Evolutionary conservation across 2,113 vertebrate genomes (phyloP).

Genomic region (Grallaria varia): DNA sequence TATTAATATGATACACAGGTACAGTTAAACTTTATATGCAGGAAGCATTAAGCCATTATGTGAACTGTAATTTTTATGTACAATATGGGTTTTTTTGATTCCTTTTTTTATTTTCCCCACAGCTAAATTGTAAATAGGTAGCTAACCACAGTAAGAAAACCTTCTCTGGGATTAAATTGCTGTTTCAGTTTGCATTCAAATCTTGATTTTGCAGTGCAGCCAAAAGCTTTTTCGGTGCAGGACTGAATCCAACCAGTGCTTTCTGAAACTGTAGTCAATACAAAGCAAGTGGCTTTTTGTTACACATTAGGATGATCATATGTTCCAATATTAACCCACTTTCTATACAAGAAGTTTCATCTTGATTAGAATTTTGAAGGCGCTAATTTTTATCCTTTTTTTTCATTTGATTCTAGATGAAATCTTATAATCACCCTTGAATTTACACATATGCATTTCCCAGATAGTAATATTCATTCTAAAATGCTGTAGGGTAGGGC

Average conservation of each 20-base stretch:
- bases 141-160: background rate
- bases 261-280: background rate
- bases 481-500: background rate
- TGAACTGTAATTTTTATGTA: background rate
- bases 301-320: background rate
- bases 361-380: background rate
- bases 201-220: background rate
- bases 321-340: background rate
- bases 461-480: background rate
- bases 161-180: background rate
- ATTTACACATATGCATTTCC: background rate
- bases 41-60: background rate
- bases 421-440: background rate
- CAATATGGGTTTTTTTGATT: background rate
- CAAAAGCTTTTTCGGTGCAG: background rate
- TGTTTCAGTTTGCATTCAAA: conserved; percentile 13
- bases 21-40: background rate
- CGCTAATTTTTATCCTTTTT: background rate
- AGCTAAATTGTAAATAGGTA: background rate
- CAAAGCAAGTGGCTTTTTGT: background rate
- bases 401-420: background rate
- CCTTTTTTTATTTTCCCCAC: background rate
- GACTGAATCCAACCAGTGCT: background rate
- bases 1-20: background rate
- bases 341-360: background rate